A percentile compares a stretch with the other conserved stretches of the same genome.
Evolutionary conservation across 92 coral and sea anemone species (phyloP).

Genomic region (Parazoanthus atlanticus): DNA sequence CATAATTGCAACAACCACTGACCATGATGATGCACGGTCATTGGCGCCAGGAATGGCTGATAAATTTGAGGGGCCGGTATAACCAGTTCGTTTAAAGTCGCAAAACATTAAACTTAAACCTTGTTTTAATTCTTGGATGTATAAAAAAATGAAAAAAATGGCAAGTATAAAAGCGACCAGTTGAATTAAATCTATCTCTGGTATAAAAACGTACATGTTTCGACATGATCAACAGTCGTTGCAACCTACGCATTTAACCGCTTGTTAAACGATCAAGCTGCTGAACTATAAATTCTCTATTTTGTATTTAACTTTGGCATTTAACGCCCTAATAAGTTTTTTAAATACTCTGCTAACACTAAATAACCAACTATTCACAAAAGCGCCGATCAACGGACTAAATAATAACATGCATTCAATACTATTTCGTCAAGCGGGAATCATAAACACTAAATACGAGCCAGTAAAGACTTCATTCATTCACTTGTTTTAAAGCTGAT

Average conservation of each 20-base stretch:
- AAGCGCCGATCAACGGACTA: slow-evolving; percentile 23
- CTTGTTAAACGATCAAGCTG: neutral
- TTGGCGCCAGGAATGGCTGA: neutral
- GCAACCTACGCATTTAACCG: neutral
- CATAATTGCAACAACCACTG: neutral
- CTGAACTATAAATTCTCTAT: neutral
- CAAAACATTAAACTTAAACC: neutral
- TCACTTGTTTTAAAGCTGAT: neutral
- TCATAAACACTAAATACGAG: neutral
- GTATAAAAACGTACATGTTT: neutral
- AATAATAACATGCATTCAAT: slow-evolving; percentile 2
- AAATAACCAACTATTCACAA: slow-evolving; percentile 33
- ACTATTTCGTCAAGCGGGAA: neutral
- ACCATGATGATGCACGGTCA: neutral
- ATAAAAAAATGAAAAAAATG: too few relatives aligned
- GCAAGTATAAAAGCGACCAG: neutral
- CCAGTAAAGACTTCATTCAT: neutral
- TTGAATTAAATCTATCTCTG: neutral
- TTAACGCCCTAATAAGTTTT: slow-evolving; percentile 5
- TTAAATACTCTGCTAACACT: slow-evolving; percentile 35
- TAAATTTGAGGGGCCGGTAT: neutral
- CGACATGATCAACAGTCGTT: neutral
- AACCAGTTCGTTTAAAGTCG: neutral
- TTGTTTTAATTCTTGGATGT: neutral
- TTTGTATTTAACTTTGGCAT: neutral